Evolutionary conservation across 2,888 invertebrate genomes (phyloP).

Genomic region (Ariolimax columbianus): DNA sequence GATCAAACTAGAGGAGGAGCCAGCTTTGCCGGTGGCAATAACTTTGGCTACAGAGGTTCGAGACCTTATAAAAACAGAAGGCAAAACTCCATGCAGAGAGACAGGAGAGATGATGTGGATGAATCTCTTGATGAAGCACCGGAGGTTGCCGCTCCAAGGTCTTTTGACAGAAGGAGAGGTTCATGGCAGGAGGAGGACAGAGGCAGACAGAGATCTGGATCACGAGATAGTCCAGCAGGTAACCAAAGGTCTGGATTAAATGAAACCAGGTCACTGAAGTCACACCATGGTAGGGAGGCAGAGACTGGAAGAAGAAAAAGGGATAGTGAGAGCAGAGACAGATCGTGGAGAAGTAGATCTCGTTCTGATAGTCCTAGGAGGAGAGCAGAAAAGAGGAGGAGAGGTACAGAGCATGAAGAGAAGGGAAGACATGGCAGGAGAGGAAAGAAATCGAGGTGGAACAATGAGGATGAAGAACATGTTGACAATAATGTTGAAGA

Average conservation of each 20-base stretch:
- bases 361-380: constrained; percentile 64
- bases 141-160: neutral
- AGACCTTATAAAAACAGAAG: constrained; percentile 14
- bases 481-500: constrained; percentile 22
- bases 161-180: constrained; percentile 21
- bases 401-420: constrained; percentile 55
- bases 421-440: neutral
- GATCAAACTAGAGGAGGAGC: neutral
- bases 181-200: constrained; percentile 15
- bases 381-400: constrained; percentile 42
- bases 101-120: neutral
- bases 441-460: constrained; percentile 25
- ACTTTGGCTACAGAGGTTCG: neutral
- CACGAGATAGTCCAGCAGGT: constrained; percentile 7
- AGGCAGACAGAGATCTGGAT: constrained; percentile 15
- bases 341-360: constrained; percentile 77
- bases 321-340: constrained; percentile 55
- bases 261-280: constrained; percentile 10
- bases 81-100: neutral
- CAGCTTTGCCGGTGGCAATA: constrained; percentile 11
- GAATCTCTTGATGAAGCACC: neutral
- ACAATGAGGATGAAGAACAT: constrained; percentile 13
- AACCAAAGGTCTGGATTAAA: constrained; percentile 28
- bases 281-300: neutral
- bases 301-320: constrained; percentile 10